A percentile compares a stretch with the other conserved stretches of the same genome.
Evolutionary conservation across 2,888 invertebrate genomes (phyloP).

Genomic region (Drosophila paracracens): DNA sequence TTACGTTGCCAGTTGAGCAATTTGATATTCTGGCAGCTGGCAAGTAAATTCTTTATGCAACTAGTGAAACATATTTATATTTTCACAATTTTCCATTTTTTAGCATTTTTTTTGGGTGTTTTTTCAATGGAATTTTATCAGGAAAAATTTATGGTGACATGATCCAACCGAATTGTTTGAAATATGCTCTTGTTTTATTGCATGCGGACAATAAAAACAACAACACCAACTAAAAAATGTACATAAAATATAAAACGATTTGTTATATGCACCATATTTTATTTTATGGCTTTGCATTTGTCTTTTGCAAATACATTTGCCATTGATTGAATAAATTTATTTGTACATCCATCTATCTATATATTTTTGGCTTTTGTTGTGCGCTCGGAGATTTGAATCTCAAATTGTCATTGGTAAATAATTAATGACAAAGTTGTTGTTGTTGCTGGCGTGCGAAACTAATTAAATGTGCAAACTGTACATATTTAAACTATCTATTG

Average conservation of each 20-base stretch:
- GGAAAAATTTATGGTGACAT: conserved; percentile 54
- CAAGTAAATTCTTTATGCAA: conserved; percentile 20
- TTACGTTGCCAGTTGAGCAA: conserved; percentile 9
- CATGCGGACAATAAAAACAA: conserved; percentile 18
- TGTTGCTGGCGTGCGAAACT: conserved; percentile 41
- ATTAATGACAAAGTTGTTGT: conserved; percentile 44
- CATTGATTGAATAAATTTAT: conserved; percentile 46
- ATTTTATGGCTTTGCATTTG: conserved; percentile 17
- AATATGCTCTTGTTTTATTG: conserved; percentile 54
- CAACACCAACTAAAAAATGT: conserved; percentile 10
- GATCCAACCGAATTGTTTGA: conserved; percentile 49
- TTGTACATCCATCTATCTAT: not conserved
- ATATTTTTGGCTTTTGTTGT: conserved; percentile 34
- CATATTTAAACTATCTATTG: conserved; percentile 20
- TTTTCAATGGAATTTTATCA: conserved; percentile 54
- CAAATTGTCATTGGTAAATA: conserved; percentile 43
- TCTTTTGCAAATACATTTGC: conserved; percentile 38
- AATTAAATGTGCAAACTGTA: conserved; percentile 53
- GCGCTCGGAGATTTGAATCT: conserved; percentile 29
- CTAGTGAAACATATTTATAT: not conserved
- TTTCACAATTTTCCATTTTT: conserved; percentile 5
- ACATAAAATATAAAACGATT: conserved; percentile 31
- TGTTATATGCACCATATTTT: conserved; percentile 31
- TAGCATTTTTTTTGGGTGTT: not conserved
- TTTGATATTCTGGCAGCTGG: not conserved